Evolutionary conservation across 2,113 vertebrate species (phyloP).

Genomic region (Promerops cafer): DNA sequence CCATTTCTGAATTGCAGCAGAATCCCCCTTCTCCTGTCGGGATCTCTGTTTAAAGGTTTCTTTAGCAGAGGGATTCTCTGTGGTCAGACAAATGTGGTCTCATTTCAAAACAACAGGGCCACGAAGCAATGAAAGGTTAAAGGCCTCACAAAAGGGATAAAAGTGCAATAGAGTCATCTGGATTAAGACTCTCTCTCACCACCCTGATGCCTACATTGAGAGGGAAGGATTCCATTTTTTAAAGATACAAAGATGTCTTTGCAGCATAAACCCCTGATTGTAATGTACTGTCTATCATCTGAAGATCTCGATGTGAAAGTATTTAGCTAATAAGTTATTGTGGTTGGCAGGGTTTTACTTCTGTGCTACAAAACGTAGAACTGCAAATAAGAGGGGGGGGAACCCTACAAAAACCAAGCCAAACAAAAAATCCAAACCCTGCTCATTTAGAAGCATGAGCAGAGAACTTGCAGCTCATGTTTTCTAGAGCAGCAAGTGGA

Average conservation of each 20-base stretch:
- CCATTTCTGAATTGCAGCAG: background rate
- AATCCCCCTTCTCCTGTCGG: background rate
- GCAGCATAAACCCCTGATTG: background rate
- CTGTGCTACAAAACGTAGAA: background rate
- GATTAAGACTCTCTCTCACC: background rate
- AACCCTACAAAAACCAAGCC: too few species aligned
- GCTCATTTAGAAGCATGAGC: fast-evolving
- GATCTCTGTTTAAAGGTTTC: background rate
- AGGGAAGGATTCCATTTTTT: slow-evolving; percentile 9
- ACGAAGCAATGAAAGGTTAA: slow-evolving; percentile 9
- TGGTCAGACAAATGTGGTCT: background rate
- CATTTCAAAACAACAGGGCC: background rate
- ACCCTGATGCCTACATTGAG: background rate
- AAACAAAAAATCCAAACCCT: background rate
- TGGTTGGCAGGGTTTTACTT: background rate
- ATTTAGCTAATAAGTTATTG: background rate
- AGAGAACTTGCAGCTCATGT: background rate
- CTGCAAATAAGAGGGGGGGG: fast-evolving
- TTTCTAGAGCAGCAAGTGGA: background rate
- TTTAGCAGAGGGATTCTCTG: background rate
- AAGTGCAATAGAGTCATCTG: slow-evolving; percentile 41
- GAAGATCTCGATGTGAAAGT: background rate
- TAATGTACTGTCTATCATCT: background rate
- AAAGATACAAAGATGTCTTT: slow-evolving; percentile 22
- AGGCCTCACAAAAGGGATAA: slow-evolving; percentile 2